Conservation (phyloP, 2,888 invertebrate species). For the Cremastinae sp. region DNA sequence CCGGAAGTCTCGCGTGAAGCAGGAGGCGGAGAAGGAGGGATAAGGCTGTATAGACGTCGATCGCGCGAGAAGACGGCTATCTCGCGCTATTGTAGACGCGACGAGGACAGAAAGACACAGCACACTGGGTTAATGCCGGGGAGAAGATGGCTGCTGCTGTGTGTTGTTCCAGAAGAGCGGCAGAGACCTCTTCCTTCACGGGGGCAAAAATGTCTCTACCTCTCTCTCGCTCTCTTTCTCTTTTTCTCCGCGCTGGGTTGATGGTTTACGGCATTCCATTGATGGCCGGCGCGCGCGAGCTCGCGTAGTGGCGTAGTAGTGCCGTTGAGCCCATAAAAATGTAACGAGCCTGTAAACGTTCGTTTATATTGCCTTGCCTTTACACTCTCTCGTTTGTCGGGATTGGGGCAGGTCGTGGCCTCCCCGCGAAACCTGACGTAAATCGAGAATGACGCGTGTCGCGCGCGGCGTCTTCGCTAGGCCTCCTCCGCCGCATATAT, state of each 20-base stretch:
- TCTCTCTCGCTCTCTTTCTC: constrained; percentile 38
- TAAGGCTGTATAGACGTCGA: constrained; percentile 61
- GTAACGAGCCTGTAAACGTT: constrained; percentile 81
- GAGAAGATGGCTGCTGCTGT: constrained; percentile 61
- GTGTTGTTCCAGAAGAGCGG: constrained; percentile 48
- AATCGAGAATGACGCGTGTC: constrained; percentile 66
- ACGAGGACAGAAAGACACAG: constrained; percentile 60
- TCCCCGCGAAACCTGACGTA: constrained; percentile 64
- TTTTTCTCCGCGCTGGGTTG: constrained; percentile 67
- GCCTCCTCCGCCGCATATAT: no score
- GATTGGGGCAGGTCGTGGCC: constrained; percentile 78
- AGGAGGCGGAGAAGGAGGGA: constrained; percentile 60
- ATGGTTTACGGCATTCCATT: constrained; percentile 80
- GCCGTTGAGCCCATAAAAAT: constrained; percentile 80
- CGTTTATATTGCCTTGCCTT: constrained; percentile 80
- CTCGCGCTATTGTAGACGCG: constrained; percentile 62
- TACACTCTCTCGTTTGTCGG: constrained; percentile 67
- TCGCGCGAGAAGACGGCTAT: constrained; percentile 48
- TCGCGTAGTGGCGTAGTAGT: constrained; percentile 74
- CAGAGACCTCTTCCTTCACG: constrained; percentile 43
- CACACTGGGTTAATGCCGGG: constrained; percentile 45
- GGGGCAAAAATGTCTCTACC: constrained; percentile 49
- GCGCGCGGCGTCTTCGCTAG: constrained; percentile 66
- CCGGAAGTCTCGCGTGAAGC: constrained; percentile 75
- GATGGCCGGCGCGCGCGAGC: constrained; percentile 71